Conservation (phyloP, 2,113 vertebrate species). For the Cephalopholis sonnerati region DNA sequence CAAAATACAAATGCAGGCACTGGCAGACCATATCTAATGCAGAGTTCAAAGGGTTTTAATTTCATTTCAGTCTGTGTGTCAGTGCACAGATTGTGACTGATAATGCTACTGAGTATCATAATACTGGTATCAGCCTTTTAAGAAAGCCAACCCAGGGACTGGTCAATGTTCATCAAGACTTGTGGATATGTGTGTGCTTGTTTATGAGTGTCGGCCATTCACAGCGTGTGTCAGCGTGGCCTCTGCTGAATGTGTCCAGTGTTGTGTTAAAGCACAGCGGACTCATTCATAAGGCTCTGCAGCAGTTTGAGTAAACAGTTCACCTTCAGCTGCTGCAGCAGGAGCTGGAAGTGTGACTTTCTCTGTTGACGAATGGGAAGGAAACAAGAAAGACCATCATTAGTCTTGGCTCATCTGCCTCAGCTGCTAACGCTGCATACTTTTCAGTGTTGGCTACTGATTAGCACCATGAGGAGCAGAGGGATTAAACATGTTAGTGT, state of each 20-base stretch:
- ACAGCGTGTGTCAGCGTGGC: constrained; percentile 22
- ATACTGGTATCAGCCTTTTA: background rate
- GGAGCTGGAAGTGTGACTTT: constrained; percentile 69
- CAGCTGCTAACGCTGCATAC: constrained; percentile 46
- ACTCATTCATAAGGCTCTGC: constrained; percentile 74
- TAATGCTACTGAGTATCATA: background rate
- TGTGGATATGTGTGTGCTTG: constrained; percentile 9
- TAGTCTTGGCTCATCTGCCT: constrained; percentile 63
- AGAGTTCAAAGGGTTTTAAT: background rate
- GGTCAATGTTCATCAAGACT: background rate
- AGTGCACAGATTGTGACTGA: background rate
- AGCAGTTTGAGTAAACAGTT: constrained; percentile 71
- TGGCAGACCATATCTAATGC: too few species aligned
- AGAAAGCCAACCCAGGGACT: background rate
- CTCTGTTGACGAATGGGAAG: constrained; percentile 68
- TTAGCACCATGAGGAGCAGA: background rate
- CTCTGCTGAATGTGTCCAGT: constrained; percentile 70
- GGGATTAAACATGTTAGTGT: constrained; percentile 10
- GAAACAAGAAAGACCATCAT: constrained; percentile 55
- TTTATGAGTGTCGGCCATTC: background rate
- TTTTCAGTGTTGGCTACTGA: constrained; percentile 40
- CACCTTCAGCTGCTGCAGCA: constrained; percentile 41
- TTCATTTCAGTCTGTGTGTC: background rate
- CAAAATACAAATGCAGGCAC: too few species aligned
- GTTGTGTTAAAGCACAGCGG: constrained; percentile 70